Evolutionary conservation across 2,113 vertebrate species (phyloP).

Genomic region (Rhinoptilus africanus): DNA sequence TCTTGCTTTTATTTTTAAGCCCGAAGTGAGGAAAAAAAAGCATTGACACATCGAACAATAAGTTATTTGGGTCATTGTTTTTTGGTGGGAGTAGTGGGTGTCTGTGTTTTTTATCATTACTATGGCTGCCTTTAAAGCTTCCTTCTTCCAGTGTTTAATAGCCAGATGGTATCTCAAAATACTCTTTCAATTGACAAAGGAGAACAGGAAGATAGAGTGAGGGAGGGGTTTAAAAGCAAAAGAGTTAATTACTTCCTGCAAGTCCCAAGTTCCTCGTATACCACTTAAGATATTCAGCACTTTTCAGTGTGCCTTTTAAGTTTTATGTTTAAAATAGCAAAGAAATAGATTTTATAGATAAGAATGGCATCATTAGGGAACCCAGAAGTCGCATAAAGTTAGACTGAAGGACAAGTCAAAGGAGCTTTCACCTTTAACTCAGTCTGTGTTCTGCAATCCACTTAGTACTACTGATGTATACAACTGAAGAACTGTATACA

Average conservation of each 20-base stretch:
- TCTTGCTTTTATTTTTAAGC: neutral
- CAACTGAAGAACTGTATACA: neutral
- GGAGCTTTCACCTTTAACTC: neutral
- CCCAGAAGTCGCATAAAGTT: neutral
- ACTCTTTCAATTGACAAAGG: neutral
- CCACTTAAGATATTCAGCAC: neutral
- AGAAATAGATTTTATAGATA: slow-evolving; percentile 27
- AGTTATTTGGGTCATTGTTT: neutral
- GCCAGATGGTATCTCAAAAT: neutral
- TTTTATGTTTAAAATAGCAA: slow-evolving; percentile 26
- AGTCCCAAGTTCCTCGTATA: neutral
- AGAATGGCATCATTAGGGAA: neutral
- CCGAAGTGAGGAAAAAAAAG: neutral
- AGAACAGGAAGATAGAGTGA: neutral
- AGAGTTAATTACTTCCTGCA: slow-evolving; percentile 27
- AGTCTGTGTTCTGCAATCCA: neutral
- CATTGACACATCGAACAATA: neutral
- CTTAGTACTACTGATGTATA: neutral
- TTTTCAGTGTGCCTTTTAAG: slow-evolving; percentile 5
- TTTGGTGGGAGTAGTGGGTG: neutral
- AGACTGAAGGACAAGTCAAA: neutral
- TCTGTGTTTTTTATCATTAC: neutral
- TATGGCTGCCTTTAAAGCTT: neutral
- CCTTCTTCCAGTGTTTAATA: neutral
- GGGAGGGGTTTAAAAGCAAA: neutral